Evolutionary conservation across 2,888 invertebrate species (phyloP).

Genomic region (Siphonodentalium dalli): DNA sequence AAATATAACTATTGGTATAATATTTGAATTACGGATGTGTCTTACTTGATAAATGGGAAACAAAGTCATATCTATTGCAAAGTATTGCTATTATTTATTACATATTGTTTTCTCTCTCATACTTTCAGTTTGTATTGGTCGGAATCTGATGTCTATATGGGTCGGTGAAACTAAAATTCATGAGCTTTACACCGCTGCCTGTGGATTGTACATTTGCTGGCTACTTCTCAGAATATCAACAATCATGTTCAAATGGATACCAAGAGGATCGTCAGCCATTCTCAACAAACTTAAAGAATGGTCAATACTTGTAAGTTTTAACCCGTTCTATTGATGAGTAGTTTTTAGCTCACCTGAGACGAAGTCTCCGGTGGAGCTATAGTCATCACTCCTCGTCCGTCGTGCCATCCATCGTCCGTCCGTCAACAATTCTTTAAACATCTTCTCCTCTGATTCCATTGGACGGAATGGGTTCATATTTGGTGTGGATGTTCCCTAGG

Average conservation of each 20-base stretch:
- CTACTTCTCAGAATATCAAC: slow-evolving; percentile 83
- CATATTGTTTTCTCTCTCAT: background rate
- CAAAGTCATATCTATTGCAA: too few species aligned
- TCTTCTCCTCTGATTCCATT: too few species aligned
- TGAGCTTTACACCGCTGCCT: slow-evolving; percentile 94
- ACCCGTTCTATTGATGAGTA: background rate
- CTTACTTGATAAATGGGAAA: too few species aligned
- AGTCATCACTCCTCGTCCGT: too few species aligned
- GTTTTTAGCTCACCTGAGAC: too few species aligned
- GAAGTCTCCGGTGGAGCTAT: too few species aligned
- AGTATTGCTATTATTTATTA: slow-evolving; percentile 6
- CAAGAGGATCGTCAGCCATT: slow-evolving; percentile 80
- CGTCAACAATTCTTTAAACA: too few species aligned
- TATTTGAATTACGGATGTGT: too few species aligned
- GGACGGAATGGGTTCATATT: too few species aligned
- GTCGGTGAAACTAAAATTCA: slow-evolving; percentile 79
- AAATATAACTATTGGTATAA: too few species aligned
- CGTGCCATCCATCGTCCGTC: too few species aligned
- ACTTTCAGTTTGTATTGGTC: slow-evolving; percentile 82
- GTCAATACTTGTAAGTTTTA: slow-evolving; percentile 61
- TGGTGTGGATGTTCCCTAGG: too few species aligned
- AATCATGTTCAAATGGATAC: slow-evolving; percentile 85
- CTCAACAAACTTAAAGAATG: slow-evolving; percentile 62
- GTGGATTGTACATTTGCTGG: slow-evolving; percentile 95
- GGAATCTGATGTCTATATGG: slow-evolving; percentile 88